A percentile compares a stretch with the other conserved stretches of the same genome.
Evolutionary conservation across 2,888 invertebrate genomes (phyloP).

Genomic region (Sphaerophoria rueppellii): DNA sequence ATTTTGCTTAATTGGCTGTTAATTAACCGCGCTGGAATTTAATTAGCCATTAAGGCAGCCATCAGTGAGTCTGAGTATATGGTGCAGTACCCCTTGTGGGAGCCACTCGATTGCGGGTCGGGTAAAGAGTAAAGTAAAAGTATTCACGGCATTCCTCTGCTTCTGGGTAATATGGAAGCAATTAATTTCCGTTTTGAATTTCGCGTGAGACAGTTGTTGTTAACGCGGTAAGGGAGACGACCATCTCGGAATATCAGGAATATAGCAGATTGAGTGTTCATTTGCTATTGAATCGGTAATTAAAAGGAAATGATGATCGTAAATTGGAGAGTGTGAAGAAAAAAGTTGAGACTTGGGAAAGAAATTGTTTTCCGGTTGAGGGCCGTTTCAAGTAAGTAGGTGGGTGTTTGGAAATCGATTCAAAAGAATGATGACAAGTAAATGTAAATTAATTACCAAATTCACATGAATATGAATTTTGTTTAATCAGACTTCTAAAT

Average conservation of each 20-base stretch:
- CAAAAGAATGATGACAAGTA: constrained; percentile 1
- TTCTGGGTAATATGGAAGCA: constrained; percentile 41
- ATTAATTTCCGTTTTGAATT: constrained; percentile 67
- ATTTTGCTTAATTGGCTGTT: constrained; percentile 72
- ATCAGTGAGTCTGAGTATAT: constrained; percentile 14
- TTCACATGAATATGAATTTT: no score
- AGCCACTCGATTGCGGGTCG: neutral
- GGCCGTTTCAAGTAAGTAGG: neutral
- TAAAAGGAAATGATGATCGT: constrained; percentile 51
- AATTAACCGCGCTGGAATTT: constrained; percentile 70
- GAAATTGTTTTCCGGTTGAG: constrained; percentile 20
- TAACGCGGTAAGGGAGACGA: constrained; percentile 1
- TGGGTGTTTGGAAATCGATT: neutral
- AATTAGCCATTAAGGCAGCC: constrained; percentile 61
- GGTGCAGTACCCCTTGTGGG: neutral
- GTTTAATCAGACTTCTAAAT: no score
- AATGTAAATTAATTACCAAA: neutral
- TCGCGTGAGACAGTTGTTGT: constrained; percentile 25
- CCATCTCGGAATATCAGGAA: no score
- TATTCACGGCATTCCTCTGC: constrained; percentile 5
- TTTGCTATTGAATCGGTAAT: constrained; percentile 61
- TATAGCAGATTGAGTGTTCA: constrained; percentile 31
- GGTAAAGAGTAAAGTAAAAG: neutral
- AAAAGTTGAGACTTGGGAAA: neutral
- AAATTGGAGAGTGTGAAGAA: constrained; percentile 36